Evolutionary conservation across 1,140 invertebrate genomes (phyloP), one percentile per base, ranked within the genome.

Genomic region (Drosophila subobscura): DNA sequence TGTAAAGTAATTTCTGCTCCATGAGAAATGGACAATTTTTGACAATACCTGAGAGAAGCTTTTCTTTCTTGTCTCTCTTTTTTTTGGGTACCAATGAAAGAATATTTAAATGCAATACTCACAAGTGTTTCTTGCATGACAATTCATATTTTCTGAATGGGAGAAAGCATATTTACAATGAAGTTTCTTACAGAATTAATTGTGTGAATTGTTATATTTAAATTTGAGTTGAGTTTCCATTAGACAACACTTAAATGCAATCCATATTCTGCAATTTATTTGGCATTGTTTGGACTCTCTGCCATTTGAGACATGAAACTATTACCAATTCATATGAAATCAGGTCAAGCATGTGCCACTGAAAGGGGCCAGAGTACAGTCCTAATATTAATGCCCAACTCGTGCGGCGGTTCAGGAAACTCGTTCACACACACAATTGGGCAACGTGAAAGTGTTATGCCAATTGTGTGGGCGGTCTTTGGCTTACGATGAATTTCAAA

Each of bases 361-460:
- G 20, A 56, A 56, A 68, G 68, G 20, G 61, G 65, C 14, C 64
- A 65, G 4, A 8, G 50, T 3, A 12, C 33, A 12, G 4, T 1
- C 33, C 50, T 67, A 27, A 66, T 85, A 74, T 51, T 23, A 51
- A 78, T 77, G 59, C 53, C 49, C 57, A 16, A 52, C 40, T 41
- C 60, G 81, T 85, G 67, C 60, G 20, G 7, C 10, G 53, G 78
- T 76, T 80, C 77, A 76, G 70, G 41, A 78, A 73, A 79, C 56
- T 25, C 27, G 77, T 46, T 20, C 40, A 23, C 20, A 8, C 42
- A 23, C 52, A 20, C 41, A 51, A 25, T 60, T 60, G 54, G 50
- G 44, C 53, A 59, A 71, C 57, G 83, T 72, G 78, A 86, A 86
- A 88, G 83, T 70, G 80, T 84, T 72, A 67, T 79, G 50, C 42